Evolutionary conservation across 2,888 invertebrate genomes (phyloP), one percentile per base, ranked within the genome.

Genomic region (Neoaliturus tenellus): DNA sequence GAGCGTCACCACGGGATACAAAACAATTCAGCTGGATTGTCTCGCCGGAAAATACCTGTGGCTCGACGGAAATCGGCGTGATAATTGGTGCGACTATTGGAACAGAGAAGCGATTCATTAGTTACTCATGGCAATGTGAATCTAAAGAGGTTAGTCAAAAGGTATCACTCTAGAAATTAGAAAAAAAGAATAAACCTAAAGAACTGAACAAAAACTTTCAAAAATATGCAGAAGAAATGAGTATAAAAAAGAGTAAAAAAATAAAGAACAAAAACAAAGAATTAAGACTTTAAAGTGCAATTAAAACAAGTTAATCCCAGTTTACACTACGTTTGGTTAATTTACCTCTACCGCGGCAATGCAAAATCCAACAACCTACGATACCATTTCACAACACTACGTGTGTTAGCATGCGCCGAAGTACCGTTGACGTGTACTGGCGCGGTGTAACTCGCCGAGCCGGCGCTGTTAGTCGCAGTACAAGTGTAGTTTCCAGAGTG

Each of bases 41-140:
- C 90, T 96, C 95, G 87, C 96, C 96, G 89, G 94, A 94, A 91
- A 94, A 94, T 88, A 96, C 93, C 88, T 95, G 95, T 87, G 93
- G 93, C 90, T 94, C 86, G 91, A 96, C 96, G 90, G 93, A 93
- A 91, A 96, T 96, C 89, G 96, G 96, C 91, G 93, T 94, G 91
- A 96, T 96, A 91, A 94, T 95, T 90, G 96, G 96, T 20, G 69
- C 62, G 91, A 96, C 96, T 96, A 94, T 84, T 69, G 44, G 23
- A 55, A 25, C 55, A 51, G 20, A 3, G 12, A 23, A 31, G 2
- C 28, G 28, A 62, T 8, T 51, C 80, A 35, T 35, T 4, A 35
- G 6, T 35, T 6, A 35, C 10, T 35, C 10, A 10, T 35, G 35
- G 35, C 10, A 35, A 6, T 35, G 35, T 35, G 10, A 2, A 44